Conservation (phyloP, 2,113 vertebrate genomes). For the Callipepla californica region DNA sequence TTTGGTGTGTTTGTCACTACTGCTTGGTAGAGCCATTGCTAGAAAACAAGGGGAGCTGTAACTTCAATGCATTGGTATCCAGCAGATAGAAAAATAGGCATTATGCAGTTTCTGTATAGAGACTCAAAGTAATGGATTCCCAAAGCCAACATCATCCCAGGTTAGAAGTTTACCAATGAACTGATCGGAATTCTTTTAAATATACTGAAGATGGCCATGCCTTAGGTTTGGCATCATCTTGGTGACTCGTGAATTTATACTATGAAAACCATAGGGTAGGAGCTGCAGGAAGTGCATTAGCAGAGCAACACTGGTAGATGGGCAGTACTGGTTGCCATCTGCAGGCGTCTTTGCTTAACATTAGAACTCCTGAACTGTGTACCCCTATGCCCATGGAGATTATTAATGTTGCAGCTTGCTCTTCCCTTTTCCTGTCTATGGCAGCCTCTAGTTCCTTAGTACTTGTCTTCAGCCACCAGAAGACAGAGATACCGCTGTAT, state of each 20-base stretch:
- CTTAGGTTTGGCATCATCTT: neutral
- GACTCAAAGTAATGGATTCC: neutral
- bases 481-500: neutral
- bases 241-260: neutral
- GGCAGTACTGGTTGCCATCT: neutral
- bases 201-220: neutral
- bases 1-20: conserved; percentile 16
- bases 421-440: neutral
- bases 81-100: neutral
- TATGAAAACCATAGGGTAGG: fast-evolving
- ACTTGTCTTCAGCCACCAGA: neutral
- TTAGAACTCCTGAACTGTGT: neutral
- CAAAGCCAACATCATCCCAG: neutral
- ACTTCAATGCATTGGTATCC: neutral
- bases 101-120: neutral
- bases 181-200: neutral
- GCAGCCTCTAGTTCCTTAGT: neutral
- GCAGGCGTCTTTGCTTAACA: neutral
- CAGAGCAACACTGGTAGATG: neutral
- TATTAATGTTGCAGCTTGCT: neutral
- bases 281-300: neutral
- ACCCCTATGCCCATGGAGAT: neutral
- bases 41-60: neutral
- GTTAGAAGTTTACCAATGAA: neutral
- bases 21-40: conserved; percentile 35